phyloP scores from a whole-genome alignment of 2,888 invertebrate species.

The Laothoe populi region DNA sequence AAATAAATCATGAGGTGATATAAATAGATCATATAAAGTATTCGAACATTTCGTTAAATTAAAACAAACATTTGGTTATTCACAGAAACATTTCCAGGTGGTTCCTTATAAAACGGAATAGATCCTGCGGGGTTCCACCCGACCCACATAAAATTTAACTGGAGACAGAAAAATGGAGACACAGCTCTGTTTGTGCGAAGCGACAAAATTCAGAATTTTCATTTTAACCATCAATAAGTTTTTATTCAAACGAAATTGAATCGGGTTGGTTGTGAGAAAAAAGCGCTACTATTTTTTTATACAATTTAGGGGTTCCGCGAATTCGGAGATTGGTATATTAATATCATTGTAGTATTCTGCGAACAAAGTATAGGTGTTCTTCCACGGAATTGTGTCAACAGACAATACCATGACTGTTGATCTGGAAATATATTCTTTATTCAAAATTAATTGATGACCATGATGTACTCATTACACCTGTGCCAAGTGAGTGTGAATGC shows the following conservation, averaged over 20 bases:
- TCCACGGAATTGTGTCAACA: no score
- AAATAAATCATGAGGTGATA: neutral
- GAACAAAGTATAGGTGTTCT: no score
- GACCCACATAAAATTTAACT: conserved; percentile 28
- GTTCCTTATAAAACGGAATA: conserved; percentile 27
- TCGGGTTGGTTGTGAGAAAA: conserved; percentile 37
- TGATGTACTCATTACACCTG: no score
- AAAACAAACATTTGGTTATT: conserved; percentile 18
- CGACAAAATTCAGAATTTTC: conserved; percentile 23
- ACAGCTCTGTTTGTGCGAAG: conserved; percentile 12
- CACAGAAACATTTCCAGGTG: conserved; percentile 20
- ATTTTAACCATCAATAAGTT: conserved; percentile 39
- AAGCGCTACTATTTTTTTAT: neutral
- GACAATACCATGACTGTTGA: no score
- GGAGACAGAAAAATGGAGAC: conserved; percentile 24
- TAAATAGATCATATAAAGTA: neutral
- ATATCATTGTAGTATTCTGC: no score
- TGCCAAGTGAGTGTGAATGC: no score
- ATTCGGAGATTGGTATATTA: neutral
- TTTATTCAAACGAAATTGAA: conserved; percentile 52
- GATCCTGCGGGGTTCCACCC: conserved; percentile 22
- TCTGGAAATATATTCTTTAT: no score
- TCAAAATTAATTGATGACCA: no score
- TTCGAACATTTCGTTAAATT: conserved; percentile 17
- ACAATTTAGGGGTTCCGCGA: neutral